Percentiles rank a stretch among this genome's conserved stretches.
These are phyloP conservation scores for Agrochola macilenta DNA, from an alignment of 2,888 invertebrate genomes.

Conservation along the genomic window DNA sequence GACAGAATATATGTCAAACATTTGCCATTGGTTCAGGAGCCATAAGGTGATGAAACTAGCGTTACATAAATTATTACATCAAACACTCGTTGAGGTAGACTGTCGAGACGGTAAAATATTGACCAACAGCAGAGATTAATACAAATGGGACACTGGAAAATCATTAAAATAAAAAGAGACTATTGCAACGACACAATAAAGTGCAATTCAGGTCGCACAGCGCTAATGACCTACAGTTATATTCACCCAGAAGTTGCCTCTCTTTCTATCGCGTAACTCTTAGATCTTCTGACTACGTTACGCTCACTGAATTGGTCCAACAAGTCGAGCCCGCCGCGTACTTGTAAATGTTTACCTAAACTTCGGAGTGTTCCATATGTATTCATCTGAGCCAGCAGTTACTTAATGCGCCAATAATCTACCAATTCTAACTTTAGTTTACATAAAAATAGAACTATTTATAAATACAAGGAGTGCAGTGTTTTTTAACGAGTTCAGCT, in stretches of 20 bases:
- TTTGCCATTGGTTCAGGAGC: slow-evolving; percentile 7
- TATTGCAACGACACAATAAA: too few species aligned
- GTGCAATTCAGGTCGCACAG: too few species aligned
- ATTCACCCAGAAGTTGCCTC: too few species aligned
- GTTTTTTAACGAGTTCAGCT: not conserved
- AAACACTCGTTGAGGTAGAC: slow-evolving; percentile 57
- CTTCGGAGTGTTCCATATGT: too few species aligned
- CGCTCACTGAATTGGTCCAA: too few species aligned
- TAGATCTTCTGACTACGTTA: too few species aligned
- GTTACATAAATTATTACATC: slow-evolving; percentile 45
- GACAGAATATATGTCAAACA: not conserved
- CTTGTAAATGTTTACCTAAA: too few species aligned
- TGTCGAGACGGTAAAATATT: slow-evolving; percentile 32
- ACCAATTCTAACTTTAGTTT: slow-evolving; percentile 25
- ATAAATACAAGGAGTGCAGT: slow-evolving; percentile 27
- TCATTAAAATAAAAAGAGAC: too few species aligned
- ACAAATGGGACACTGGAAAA: too few species aligned
- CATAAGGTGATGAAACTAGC: slow-evolving; percentile 11
- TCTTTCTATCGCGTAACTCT: too few species aligned
- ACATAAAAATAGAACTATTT: slow-evolving; percentile 25
- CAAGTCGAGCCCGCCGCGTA: too few species aligned
- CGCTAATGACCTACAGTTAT: too few species aligned
- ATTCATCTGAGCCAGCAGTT: not conserved
- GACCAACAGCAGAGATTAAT: not conserved
- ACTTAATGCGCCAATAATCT: slow-evolving; percentile 16